Conservation (phyloP, 1,140 invertebrate species). For the Reticulitermes speratus region DNA sequence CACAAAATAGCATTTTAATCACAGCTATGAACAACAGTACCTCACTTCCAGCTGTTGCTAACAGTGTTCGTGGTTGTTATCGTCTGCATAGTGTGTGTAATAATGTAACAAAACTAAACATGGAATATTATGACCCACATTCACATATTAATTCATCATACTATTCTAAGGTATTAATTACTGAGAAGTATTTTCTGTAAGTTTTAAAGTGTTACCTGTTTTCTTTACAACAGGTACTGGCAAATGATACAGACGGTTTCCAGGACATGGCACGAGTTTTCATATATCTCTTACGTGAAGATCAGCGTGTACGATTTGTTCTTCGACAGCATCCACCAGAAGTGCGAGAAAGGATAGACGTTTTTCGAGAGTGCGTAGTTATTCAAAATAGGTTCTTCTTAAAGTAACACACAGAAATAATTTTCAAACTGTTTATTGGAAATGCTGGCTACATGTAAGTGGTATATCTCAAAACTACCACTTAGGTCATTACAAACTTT, state of each 20-base stretch:
- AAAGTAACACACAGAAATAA: not conserved
- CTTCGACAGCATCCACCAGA: constrained; percentile 85
- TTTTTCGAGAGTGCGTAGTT: constrained; percentile 72
- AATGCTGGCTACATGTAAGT: not conserved
- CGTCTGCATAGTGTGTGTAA: too few relatives aligned
- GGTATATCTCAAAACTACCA: too few relatives aligned
- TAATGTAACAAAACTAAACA: too few relatives aligned
- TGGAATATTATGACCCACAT: too few relatives aligned
- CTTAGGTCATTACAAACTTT: too few relatives aligned
- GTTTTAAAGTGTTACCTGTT: not conserved
- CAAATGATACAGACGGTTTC: constrained; percentile 80
- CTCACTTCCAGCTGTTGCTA: too few relatives aligned
- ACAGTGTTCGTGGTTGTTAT: too few relatives aligned
- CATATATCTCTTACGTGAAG: constrained; percentile 88
- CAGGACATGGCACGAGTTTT: constrained; percentile 78
- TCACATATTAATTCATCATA: too few relatives aligned
- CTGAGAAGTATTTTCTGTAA: too few relatives aligned
- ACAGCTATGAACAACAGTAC: too few relatives aligned
- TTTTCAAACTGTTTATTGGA: not conserved
- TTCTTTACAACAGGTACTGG: constrained; percentile 61
- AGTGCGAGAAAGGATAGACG: constrained; percentile 73
- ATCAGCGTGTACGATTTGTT: constrained; percentile 90
- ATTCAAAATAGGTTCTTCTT: not conserved
- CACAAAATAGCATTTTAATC: too few relatives aligned
- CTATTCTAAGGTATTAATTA: too few relatives aligned